Evolutionary conservation across 2,797 vertebrate genomes (phyloP).

Genomic region (Helarctos malayanus): DNA sequence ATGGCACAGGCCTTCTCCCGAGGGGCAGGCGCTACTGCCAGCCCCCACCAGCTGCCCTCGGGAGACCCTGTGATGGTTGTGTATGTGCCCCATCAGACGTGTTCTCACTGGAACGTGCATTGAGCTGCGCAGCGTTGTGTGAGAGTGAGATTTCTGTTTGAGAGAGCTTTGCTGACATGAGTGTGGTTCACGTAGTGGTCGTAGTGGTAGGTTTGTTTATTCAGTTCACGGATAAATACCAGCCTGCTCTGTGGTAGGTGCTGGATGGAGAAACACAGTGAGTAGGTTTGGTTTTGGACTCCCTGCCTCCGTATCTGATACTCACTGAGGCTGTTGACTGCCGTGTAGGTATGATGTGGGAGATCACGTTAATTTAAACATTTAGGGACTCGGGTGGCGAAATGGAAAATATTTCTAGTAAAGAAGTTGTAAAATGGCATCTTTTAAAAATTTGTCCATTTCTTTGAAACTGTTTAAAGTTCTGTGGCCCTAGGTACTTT

Average conservation of each 20-base stretch:
- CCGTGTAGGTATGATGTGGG: not conserved
- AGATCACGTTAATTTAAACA: not conserved
- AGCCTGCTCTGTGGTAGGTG: not conserved
- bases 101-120: not conserved
- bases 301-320: not conserved
- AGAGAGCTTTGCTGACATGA: not conserved
- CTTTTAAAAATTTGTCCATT: not conserved
- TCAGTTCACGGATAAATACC: not conserved
- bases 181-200: not conserved
- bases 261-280: not conserved
- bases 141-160: not conserved
- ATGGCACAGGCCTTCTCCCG: not conserved
- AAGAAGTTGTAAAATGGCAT: not conserved
- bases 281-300: not conserved
- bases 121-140: not conserved
- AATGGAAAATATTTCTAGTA: conserved; percentile 26
- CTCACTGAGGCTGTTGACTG: not conserved
- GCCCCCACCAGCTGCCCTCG: fast-evolving
- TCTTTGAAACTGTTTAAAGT: conserved; percentile 75
- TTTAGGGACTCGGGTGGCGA: not conserved
- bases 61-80: not conserved
- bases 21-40: not conserved
- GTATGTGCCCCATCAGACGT: fast-evolving
- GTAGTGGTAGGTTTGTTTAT: not conserved
- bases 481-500: conserved; percentile 37